phyloP scores from a whole-genome alignment of 1,140 invertebrate species.

The Ylistrum balloti region DNA sequence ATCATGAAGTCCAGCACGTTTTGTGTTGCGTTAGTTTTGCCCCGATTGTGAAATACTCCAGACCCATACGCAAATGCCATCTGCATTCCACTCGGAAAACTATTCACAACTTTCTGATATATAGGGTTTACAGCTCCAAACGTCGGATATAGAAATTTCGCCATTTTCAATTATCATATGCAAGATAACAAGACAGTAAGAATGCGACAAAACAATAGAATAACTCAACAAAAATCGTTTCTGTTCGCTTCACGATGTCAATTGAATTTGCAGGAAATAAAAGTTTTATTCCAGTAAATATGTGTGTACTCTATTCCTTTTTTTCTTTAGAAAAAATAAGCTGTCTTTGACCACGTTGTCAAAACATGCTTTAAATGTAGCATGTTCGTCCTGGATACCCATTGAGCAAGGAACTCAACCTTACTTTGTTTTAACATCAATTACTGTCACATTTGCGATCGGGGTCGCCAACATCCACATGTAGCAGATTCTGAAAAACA shows the following conservation, averaged over 20 bases:
- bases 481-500: neutral
- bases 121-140: constrained; percentile 18
- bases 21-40: constrained; percentile 68
- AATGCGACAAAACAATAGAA: no score
- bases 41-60: constrained; percentile 91
- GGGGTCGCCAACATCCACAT: neutral
- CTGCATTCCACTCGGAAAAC: constrained; percentile 77
- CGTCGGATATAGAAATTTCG: neutral
- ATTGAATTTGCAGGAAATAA: constrained; percentile 8
- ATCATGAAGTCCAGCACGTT: constrained; percentile 97
- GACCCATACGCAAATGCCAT: constrained; percentile 96
- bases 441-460: neutral
- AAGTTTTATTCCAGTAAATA: constrained; percentile 72
- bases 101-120: constrained; percentile 71
- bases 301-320: constrained; percentile 78
- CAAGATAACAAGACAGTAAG: neutral
- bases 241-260: neutral
- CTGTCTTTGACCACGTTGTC: constrained; percentile 80
- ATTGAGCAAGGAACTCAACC: constrained; percentile 80
- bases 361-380: constrained; percentile 82
- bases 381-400: constrained; percentile 80
- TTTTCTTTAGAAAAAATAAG: constrained; percentile 81
- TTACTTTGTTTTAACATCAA: constrained; percentile 81
- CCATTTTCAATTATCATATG: neutral
- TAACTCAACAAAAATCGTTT: no score